Evolutionary conservation across 2,797 vertebrate species (phyloP).

Genomic region (Amazona ochrocephala): DNA sequence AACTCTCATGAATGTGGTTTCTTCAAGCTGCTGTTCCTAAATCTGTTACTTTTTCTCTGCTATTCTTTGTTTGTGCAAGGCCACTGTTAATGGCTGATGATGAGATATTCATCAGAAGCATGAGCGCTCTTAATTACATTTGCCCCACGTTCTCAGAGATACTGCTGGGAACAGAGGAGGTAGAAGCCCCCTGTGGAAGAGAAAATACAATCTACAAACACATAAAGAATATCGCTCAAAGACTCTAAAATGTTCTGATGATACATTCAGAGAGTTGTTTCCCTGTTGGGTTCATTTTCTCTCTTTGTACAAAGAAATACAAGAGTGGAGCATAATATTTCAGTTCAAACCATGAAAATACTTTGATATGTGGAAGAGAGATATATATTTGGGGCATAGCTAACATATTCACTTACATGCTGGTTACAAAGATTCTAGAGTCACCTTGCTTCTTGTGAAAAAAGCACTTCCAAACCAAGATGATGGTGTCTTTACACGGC

Average conservation of each 20-base stretch:
- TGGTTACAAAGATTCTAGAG: neutral
- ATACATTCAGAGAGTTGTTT: neutral
- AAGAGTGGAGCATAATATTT: neutral
- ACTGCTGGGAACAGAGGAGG: constrained; percentile 32
- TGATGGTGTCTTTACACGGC: neutral
- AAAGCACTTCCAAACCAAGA: constrained; percentile 31
- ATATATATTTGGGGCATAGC: neutral
- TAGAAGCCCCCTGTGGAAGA: constrained; percentile 35
- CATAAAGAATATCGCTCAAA: constrained; percentile 1
- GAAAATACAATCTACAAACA: constrained; percentile 18
- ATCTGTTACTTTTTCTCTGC: neutral
- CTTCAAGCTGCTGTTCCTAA: constrained; percentile 22
- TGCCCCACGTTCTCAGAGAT: constrained; percentile 51
- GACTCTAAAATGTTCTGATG: neutral
- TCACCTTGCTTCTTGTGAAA: neutral
- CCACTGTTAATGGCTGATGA: constrained; percentile 45
- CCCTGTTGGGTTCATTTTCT: neutral
- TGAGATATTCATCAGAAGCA: constrained; percentile 60
- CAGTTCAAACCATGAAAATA: constrained; percentile 8
- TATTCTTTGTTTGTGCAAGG: constrained; percentile 20
- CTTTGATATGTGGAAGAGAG: neutral
- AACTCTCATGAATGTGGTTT: neutral
- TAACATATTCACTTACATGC: neutral
- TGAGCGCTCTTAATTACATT: constrained; percentile 64
- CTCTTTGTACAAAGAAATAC: neutral